These are phyloP conservation scores for Dynastes grantii DNA, from an alignment of 2,888 invertebrate species.

Conservation along the genomic window DNA sequence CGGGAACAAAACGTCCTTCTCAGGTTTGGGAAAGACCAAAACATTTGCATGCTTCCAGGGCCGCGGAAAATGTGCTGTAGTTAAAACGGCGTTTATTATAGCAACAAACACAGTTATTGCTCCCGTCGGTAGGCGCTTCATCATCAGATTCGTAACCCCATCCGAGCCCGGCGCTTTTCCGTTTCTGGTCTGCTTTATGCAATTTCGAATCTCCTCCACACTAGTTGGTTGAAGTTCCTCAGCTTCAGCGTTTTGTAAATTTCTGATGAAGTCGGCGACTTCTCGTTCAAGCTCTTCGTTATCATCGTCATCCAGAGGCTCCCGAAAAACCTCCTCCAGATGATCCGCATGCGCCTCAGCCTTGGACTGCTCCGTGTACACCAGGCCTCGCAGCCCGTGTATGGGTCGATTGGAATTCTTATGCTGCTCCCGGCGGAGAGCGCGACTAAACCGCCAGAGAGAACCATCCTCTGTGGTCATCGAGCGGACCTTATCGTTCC, in stretches of 20 bases:
- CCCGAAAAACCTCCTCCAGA: not conserved
- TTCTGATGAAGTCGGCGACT: not conserved
- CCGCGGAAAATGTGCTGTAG: constrained; percentile 41
- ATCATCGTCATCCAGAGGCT: not conserved
- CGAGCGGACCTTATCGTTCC: not conserved
- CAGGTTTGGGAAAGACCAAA: constrained; percentile 43
- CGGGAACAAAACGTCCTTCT: constrained; percentile 43
- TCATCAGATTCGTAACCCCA: not conserved
- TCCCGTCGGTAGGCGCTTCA: constrained; percentile 9
- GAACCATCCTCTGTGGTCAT: not conserved
- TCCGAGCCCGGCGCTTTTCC: constrained; percentile 50
- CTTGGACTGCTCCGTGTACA: not conserved
- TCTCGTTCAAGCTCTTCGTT: not conserved
- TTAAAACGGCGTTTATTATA: constrained; percentile 44
- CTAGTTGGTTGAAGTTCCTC: not conserved
- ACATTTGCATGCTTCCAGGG: constrained; percentile 50
- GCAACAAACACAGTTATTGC: constrained; percentile 5
- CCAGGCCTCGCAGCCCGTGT: not conserved
- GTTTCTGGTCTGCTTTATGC: not conserved
- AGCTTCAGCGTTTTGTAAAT: not conserved
- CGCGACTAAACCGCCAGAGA: not conserved
- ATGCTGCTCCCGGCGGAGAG: not conserved
- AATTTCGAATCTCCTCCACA: not conserved
- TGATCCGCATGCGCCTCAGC: not conserved
- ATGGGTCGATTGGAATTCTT: not conserved